These are phyloP conservation scores for Thecophora atra DNA, from an alignment of 2,888 invertebrate genomes.

Conservation along the genomic window DNA sequence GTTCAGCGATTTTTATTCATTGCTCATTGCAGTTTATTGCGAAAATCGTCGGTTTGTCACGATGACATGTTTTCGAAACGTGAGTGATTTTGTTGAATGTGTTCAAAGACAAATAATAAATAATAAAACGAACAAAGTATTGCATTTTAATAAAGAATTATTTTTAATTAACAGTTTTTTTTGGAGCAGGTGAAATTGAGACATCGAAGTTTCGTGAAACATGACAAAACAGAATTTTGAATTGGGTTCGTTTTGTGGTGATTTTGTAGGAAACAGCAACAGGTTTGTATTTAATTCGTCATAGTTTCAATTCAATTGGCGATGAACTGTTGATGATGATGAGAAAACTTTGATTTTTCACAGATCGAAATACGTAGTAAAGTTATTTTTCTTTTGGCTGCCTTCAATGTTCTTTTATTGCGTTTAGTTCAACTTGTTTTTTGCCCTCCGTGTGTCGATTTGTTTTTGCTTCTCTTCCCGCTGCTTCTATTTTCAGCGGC, in stretches of 20 bases:
- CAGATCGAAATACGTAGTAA: not conserved
- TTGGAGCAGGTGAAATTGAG: too few relatives aligned
- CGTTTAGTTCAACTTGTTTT: not conserved
- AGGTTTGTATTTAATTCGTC: too few relatives aligned
- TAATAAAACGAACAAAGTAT: not conserved
- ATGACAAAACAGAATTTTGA: too few relatives aligned
- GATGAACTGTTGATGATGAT: too few relatives aligned
- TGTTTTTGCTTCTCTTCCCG: not conserved
- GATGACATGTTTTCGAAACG: slow-evolving; percentile 31
- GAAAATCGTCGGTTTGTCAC: slow-evolving; percentile 22
- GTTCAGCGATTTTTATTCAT: not conserved
- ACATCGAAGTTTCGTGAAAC: too few relatives aligned
- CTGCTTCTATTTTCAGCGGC: not conserved
- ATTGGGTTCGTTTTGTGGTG: too few relatives aligned
- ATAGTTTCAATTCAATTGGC: too few relatives aligned
- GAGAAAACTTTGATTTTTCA: not conserved
- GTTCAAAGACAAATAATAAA: not conserved
- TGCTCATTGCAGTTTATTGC: not conserved
- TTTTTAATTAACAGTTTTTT: not conserved
- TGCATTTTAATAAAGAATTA: not conserved
- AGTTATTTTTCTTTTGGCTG: not conserved
- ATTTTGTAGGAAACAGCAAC: too few relatives aligned
- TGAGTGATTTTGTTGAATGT: slow-evolving; percentile 6
- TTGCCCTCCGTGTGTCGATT: not conserved
- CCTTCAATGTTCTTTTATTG: not conserved